These are phyloP conservation scores for Vulpes ferrilata DNA, from an alignment of 2,113 vertebrate genomes.

Conservation along the genomic window DNA sequence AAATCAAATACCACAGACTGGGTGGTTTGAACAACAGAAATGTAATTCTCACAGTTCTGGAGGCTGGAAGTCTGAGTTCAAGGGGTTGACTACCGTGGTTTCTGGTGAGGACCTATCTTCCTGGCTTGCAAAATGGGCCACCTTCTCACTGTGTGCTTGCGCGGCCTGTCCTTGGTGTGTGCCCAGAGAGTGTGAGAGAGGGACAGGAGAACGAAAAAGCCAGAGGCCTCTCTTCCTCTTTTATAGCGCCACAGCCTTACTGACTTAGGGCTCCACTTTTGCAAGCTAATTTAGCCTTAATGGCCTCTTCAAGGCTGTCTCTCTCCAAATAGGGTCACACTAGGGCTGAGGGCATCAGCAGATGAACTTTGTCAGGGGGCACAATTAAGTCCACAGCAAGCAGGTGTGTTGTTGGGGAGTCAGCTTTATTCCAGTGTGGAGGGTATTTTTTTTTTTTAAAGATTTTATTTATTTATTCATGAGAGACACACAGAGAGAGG, in stretches of 20 bases:
- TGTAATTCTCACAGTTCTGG: background rate
- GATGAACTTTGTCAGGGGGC: background rate
- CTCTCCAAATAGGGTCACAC: background rate
- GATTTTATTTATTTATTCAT: too few relatives aligned
- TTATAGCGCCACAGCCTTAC: background rate
- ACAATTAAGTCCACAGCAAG: background rate
- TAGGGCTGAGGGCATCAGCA: background rate
- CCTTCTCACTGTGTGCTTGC: background rate
- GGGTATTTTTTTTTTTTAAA: too few relatives aligned
- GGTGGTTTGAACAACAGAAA: background rate
- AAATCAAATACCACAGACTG: background rate
- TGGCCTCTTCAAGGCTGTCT: background rate
- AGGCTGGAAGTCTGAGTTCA: background rate
- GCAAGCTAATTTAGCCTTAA: background rate
- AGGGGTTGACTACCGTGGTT: background rate
- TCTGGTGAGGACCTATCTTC: background rate
- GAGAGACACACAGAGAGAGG: too few relatives aligned
- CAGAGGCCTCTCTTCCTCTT: background rate
- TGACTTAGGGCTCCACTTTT: background rate
- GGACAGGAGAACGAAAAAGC: background rate
- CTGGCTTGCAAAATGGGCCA: background rate
- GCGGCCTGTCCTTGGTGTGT: background rate
- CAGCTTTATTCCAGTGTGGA: background rate
- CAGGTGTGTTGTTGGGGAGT: conserved; percentile 36
- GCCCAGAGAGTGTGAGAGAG: background rate